phyloP scores from a whole-genome alignment of 2,888 invertebrate genomes.

The Amphipyra berbera region DNA sequence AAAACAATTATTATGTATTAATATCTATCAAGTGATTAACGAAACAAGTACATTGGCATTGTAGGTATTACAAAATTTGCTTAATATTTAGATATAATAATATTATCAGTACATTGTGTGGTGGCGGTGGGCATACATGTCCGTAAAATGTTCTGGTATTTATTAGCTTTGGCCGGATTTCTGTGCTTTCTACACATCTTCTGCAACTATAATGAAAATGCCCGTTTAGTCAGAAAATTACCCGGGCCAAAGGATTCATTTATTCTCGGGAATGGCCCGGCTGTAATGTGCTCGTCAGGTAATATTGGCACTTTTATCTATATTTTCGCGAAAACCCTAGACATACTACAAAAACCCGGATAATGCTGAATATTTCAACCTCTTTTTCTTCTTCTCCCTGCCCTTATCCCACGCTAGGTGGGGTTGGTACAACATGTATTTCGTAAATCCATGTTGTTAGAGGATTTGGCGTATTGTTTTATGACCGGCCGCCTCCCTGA shows the following conservation, averaged over 20 bases:
- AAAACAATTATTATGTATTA: too few relatives aligned
- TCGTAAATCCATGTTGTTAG: too few relatives aligned
- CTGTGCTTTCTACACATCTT: constrained; percentile 63
- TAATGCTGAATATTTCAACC: background rate
- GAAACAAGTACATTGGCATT: too few relatives aligned
- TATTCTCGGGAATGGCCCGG: constrained; percentile 66
- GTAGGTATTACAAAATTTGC: too few relatives aligned
- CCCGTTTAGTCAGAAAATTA: constrained; percentile 64
- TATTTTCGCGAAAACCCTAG: too few relatives aligned
- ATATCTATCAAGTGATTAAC: too few relatives aligned
- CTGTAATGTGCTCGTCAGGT: constrained; percentile 63
- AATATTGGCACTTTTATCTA: constrained; percentile 7
- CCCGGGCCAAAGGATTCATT: constrained; percentile 67
- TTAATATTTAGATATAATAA: background rate
- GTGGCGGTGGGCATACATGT: constrained; percentile 7
- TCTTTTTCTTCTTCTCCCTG: too few relatives aligned
- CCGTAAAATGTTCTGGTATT: constrained; percentile 58
- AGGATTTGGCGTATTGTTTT: too few relatives aligned
- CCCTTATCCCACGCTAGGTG: too few relatives aligned
- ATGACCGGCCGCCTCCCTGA: too few relatives aligned
- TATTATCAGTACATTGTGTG: constrained; percentile 20
- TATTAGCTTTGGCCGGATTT: constrained; percentile 49
- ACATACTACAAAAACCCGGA: too few relatives aligned
- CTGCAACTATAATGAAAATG: constrained; percentile 66
- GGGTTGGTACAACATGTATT: too few relatives aligned